Conservation (phyloP, 1,140 invertebrate species). For the Halictus rubicundus region DNA sequence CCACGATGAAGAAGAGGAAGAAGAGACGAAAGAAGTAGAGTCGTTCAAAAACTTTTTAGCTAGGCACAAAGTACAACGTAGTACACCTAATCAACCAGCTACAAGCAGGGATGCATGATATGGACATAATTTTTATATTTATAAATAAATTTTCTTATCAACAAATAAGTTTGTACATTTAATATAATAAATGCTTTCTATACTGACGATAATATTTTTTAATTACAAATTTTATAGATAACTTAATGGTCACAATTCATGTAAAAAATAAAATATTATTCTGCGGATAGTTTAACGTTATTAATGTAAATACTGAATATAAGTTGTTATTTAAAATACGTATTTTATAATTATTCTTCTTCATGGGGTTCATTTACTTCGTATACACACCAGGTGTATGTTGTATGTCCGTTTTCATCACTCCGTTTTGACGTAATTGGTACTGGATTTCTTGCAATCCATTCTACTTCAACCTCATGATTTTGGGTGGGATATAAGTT, state of each 20-base stretch:
- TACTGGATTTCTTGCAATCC: slow-evolving; percentile 23
- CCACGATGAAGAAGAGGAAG: slow-evolving; percentile 55
- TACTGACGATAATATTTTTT: not conserved
- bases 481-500: not conserved
- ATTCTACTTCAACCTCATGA: not conserved
- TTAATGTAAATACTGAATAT: not conserved
- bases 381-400: not conserved
- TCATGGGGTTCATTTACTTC: slow-evolving; percentile 2
- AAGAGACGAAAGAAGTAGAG: slow-evolving; percentile 68
- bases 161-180: slow-evolving; percentile 5
- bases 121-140: slow-evolving; percentile 33
- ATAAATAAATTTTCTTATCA: slow-evolving; percentile 17
- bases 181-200: slow-evolving; percentile 51
- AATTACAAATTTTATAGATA: slow-evolving; percentile 16
- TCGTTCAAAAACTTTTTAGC: slow-evolving; percentile 73
- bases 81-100: slow-evolving; percentile 33
- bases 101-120: slow-evolving; percentile 55
- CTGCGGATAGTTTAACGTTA: not conserved
- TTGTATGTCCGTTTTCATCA: no score
- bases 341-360: slow-evolving; percentile 7
- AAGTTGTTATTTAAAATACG: not conserved
- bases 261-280: not conserved
- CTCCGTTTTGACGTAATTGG: slow-evolving; percentile 8
- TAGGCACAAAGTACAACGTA: slow-evolving; percentile 66
- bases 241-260: not conserved